Conservation (phyloP, 2,113 vertebrate genomes). For the Calyptommatus sinebrachiatus region DNA sequence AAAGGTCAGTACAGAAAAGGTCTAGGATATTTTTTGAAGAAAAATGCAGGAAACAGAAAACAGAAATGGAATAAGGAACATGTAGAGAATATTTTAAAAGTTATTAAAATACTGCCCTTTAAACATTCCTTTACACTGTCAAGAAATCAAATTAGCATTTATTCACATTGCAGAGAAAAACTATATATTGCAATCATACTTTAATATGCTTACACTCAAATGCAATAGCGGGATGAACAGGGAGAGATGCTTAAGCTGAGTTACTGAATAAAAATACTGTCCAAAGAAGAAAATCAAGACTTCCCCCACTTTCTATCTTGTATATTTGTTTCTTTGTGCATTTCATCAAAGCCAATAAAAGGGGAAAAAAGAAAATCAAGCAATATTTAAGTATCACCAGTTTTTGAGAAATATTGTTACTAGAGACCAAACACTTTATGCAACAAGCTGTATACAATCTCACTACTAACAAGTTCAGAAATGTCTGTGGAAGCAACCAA, state of each 20-base stretch:
- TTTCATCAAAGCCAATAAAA: too few relatives aligned
- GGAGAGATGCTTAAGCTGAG: background rate
- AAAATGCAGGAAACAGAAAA: background rate
- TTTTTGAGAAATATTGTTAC: too few relatives aligned
- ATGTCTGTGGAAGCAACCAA: background rate
- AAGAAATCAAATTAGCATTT: slow-evolving; percentile 19
- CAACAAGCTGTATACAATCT: background rate
- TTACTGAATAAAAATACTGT: background rate
- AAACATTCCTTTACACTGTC: slow-evolving; percentile 7
- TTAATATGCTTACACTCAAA: background rate
- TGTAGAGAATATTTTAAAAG: fast-evolving
- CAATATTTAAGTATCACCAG: background rate
- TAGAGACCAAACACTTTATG: background rate
- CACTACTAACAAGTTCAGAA: background rate
- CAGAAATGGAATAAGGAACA: slow-evolving; percentile 8
- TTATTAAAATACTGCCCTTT: background rate
- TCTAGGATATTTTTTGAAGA: background rate
- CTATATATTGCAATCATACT: background rate
- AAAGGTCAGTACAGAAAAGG: too few relatives aligned
- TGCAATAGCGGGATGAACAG: background rate
- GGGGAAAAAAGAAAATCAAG: background rate
- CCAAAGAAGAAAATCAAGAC: too few relatives aligned
- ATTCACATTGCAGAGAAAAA: slow-evolving; percentile 41
- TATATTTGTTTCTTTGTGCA: too few relatives aligned
- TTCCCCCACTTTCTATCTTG: too few relatives aligned